Percentiles rank a stretch among this genome's conserved stretches.
Conservation (phyloP, 2,113 vertebrate species). For the Vidua macroura region DNA sequence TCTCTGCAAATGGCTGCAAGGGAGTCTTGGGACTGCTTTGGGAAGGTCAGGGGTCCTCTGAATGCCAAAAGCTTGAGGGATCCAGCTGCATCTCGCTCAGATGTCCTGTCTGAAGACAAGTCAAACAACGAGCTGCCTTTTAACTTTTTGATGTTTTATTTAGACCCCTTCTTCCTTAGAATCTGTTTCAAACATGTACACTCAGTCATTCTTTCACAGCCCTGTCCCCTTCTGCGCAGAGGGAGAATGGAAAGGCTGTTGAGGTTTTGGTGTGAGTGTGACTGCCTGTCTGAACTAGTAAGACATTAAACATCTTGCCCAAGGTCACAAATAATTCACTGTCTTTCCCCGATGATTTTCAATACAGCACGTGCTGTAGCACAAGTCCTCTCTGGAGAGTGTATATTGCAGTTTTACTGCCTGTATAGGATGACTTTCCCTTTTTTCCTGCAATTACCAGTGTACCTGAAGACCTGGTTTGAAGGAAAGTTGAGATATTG, state of each 20-base stretch:
- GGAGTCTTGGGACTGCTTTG: neutral
- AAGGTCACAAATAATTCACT: neutral
- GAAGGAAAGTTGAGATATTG: neutral
- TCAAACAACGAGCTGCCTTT: neutral
- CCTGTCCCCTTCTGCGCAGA: neutral
- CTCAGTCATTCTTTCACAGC: neutral
- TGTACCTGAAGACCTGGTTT: neutral
- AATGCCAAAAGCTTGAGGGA: neutral
- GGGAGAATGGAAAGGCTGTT: neutral
- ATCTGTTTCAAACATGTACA: neutral
- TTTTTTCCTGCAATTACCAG: neutral
- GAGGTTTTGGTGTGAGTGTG: neutral
- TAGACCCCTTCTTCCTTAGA: neutral
- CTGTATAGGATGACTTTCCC: neutral
- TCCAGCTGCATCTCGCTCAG: neutral
- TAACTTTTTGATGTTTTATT: neutral
- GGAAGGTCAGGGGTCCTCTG: neutral
- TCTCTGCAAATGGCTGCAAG: neutral
- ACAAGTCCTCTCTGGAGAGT: neutral
- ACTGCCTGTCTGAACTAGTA: neutral
- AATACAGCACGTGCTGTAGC: neutral
- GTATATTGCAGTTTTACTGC: neutral
- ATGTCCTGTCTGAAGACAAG: neutral
- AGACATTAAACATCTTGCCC: neutral
- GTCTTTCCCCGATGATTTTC: conserved; percentile 1